Evolutionary conservation across 2,797 vertebrate species (phyloP).

Genomic region (Aplochiton taeniatus): DNA sequence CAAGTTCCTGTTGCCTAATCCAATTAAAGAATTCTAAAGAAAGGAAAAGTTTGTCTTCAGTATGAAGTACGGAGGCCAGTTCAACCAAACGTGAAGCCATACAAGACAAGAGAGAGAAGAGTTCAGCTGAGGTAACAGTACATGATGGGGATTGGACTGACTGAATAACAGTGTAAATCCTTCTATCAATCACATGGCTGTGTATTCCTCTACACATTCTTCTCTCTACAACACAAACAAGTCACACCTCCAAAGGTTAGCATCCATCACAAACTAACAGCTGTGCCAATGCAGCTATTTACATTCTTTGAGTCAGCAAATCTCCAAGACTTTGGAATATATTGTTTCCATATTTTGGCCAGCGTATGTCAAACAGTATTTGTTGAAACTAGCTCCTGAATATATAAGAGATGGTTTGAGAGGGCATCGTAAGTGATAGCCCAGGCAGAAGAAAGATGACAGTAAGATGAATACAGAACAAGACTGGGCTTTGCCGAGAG

Average conservation of each 20-base stretch:
- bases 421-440: conserved; percentile 41
- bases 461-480: conserved; percentile 54
- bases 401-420: conserved; percentile 22
- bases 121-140: conserved; percentile 20
- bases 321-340: conserved; percentile 35
- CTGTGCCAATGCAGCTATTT: conserved; percentile 18
- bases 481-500: conserved; percentile 25
- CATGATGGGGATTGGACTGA: not conserved
- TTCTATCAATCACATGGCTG: conserved; percentile 24
- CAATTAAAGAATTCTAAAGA: not conserved
- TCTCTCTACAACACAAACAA: conserved; percentile 20
- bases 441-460: conserved; percentile 45
- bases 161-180: conserved; percentile 4
- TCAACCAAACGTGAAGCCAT: conserved; percentile 11
- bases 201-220: not conserved
- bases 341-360: conserved; percentile 13
- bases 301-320: conserved; percentile 36
- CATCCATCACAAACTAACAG: conserved; percentile 44
- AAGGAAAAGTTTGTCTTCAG: not conserved
- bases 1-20: not conserved
- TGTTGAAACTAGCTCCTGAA: conserved; percentile 43
- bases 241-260: conserved; percentile 40
- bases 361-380: conserved; percentile 41
- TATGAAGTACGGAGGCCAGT: not conserved
- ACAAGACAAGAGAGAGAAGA: conserved; percentile 7